A percentile compares a stretch with the other conserved stretches of the same genome.
Conservation (phyloP, 2,888 invertebrate genomes). For the Ecdyonurus torrentis region DNA sequence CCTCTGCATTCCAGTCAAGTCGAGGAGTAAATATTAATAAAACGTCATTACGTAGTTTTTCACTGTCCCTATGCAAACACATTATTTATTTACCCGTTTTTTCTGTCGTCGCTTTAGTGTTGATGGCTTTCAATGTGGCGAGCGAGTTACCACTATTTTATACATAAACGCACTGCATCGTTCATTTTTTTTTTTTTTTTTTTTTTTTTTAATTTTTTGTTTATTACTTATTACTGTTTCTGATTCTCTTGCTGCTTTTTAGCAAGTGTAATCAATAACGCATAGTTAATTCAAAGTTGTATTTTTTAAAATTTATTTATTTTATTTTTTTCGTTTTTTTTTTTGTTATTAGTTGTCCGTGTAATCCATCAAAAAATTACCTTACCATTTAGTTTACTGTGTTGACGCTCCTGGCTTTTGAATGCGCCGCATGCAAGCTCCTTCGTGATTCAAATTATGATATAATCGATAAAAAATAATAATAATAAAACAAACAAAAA, state of each 20-base stretch:
- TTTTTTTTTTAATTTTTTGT: conserved; percentile 4
- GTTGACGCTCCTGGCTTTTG: no score
- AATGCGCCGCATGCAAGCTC: no score
- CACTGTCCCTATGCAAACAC: neutral
- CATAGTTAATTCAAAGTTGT: no score
- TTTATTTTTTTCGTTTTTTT: neutral
- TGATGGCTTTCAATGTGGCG: neutral
- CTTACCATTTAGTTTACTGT: neutral
- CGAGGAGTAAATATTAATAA: no score
- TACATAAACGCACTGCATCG: conserved; percentile 9
- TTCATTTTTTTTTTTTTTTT: conserved; percentile 8
- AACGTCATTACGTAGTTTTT: no score
- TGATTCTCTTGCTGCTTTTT: neutral
- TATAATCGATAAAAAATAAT: no score
- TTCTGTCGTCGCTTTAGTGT: neutral
- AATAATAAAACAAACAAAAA: no score
- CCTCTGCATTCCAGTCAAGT: no score
- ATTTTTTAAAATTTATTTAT: neutral
- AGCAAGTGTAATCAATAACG: neutral
- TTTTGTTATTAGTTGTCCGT: neutral
- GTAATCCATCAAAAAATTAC: neutral
- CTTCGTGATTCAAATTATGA: no score
- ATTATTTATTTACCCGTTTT: neutral
- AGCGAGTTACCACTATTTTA: conserved; percentile 10
- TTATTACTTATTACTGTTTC: neutral